Conservation (phyloP, 2,888 invertebrate species). For the Cartodere bifasciata region DNA sequence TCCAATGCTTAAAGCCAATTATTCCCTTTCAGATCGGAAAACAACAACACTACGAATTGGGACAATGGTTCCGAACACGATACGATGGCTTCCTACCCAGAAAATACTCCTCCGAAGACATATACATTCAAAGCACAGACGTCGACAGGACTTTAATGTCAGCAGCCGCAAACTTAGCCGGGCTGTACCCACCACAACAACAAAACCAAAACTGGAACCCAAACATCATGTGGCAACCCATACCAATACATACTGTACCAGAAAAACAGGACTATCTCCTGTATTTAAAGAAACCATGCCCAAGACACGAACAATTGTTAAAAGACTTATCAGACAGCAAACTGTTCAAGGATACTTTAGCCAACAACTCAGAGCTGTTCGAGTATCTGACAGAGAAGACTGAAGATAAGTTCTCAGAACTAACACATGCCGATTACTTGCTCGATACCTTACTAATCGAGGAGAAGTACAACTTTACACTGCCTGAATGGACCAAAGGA, state of each 20-base stretch:
- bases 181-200: conserved; percentile 51
- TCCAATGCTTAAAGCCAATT: neutral
- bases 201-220: conserved; percentile 47
- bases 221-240: conserved; percentile 58
- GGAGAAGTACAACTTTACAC: conserved; percentile 41
- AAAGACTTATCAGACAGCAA: no score
- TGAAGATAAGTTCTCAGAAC: neutral
- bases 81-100: conserved; percentile 50
- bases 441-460: conserved; percentile 59
- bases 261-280: conserved; percentile 49
- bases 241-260: conserved; percentile 61
- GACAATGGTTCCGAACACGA: conserved; percentile 58
- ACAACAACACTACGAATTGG: conserved; percentile 58
- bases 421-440: conserved; percentile 28
- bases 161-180: conserved; percentile 68
- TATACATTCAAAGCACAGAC: conserved; percentile 63
- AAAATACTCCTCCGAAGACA: conserved; percentile 42
- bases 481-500: conserved; percentile 27
- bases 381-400: conserved; percentile 1
- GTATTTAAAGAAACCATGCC: conserved; percentile 50
- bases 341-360: no score
- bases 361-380: neutral
- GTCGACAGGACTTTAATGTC: conserved; percentile 88
- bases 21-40: conserved; percentile 49
- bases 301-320: conserved; percentile 39